Base-by-base conservation (phyloP, 2,797 vertebrate genomes). In the Eulemur coronatus region DNA sequence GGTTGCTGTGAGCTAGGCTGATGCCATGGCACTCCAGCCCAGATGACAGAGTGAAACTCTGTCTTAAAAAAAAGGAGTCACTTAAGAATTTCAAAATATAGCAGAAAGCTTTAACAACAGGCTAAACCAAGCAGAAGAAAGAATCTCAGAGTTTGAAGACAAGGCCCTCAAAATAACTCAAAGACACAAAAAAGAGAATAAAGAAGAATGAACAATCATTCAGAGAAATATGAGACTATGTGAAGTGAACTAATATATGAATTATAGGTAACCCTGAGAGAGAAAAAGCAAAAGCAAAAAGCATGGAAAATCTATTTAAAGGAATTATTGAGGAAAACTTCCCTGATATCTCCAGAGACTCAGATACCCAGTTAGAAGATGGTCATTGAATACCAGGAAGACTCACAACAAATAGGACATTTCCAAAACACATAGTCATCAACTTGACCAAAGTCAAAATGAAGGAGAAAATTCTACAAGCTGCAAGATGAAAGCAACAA, bases 21-120 rank as follows among this genome's bases (percentile, higher is more conserved):
- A 57, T 3, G 2, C 22, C 22, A 10, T 0, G 22, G 55, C 55
- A 26, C 55, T 57, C 55, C 0, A 0, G 8, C 22, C 22, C 7
- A 9, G 22, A 9, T 10, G 3, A 57, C 55, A 57, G 22, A 57
- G 3, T 57, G 2, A 57, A 24, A 57, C 55, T 57, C 52, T 55
- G 22, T 57, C 55, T 57, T 4, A 55, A 55, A 57, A 65, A 33
- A 33, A n/a, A 65, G n/a, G 61, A n/a, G 7, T 65, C 14, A 65
- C n/a, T n/a, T 65, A 65, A 5, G 61, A n/a, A 65, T 65, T n/a
- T 65, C 14, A n/a, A 65, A 65, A n/a, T 65, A n/a, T 7, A n/a
- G 14, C 2, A 65, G 14, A 65, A 65, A 65, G 15, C 30, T 65
- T 65, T 15, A 65, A 33, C 24, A 63, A 63, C 13, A 33, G 61